Percentiles rank a stretch among this genome's conserved stretches.
These are phyloP conservation scores for Dromococcyx pavoninus DNA, from an alignment of 2,797 vertebrate species.

Conservation along the genomic window DNA sequence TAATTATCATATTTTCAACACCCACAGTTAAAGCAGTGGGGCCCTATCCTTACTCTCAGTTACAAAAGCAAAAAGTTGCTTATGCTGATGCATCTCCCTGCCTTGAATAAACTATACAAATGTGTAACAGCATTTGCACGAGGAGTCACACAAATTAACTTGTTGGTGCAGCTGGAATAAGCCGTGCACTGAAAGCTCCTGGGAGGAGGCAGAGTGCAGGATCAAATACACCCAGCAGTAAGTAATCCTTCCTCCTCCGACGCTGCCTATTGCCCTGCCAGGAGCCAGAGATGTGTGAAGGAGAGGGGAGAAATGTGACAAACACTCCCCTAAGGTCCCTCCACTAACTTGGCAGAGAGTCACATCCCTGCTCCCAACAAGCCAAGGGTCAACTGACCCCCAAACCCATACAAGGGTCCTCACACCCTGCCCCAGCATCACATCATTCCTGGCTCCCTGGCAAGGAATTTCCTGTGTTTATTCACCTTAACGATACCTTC, in stretches of 20 bases:
- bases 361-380: not conserved
- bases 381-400: not conserved
- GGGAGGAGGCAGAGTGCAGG: not conserved
- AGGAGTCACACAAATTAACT: not conserved
- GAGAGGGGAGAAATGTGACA: not conserved
- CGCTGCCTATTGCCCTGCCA: not conserved
- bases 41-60: not conserved
- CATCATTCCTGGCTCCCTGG: not conserved
- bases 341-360: not conserved
- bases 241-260: not conserved
- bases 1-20: not conserved
- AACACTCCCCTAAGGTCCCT: not conserved
- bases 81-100: not conserved
- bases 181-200: not conserved
- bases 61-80: not conserved
- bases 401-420: not conserved
- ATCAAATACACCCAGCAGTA: not conserved
- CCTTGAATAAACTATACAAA: not conserved
- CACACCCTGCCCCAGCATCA: not conserved
- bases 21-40: not conserved
- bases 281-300: not conserved
- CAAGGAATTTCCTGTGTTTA: not conserved
- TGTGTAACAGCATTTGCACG: not conserved
- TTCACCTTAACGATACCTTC: not conserved
- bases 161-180: not conserved